Evolutionary conservation across 92 coral and sea anemone species (phyloP).

Genomic region (Phymanthus crucifer): DNA sequence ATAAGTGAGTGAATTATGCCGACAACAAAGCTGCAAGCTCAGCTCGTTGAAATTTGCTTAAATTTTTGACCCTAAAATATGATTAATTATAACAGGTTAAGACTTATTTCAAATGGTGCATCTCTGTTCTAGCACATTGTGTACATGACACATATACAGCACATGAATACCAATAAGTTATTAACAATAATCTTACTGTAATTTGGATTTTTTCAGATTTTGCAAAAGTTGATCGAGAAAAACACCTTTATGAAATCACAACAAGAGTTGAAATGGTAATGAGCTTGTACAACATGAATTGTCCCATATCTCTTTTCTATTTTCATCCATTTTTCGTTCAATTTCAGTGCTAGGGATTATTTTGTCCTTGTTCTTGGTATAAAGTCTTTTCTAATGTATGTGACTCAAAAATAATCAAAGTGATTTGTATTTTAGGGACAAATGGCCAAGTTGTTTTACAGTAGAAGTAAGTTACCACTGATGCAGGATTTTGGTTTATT

Average conservation of each 20-base stretch:
- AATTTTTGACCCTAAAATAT: no score
- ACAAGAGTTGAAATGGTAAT: constrained; percentile 75
- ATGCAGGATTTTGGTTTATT: background rate
- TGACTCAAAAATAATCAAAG: background rate
- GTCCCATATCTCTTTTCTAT: no score
- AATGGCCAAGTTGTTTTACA: constrained; percentile 91
- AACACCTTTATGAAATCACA: constrained; percentile 62
- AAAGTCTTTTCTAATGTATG: no score
- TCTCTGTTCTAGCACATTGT: no score
- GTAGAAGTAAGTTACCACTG: constrained; percentile 62
- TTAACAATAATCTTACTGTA: background rate
- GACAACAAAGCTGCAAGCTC: no score
- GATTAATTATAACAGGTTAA: no score
- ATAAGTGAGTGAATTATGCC: background rate
- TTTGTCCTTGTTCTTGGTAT: no score
- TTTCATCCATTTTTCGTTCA: no score
- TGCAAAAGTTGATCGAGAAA: constrained; percentile 5
- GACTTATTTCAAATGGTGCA: no score
- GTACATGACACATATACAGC: no score
- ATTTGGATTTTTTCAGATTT: constrained; percentile 21
- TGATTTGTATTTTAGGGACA: constrained; percentile 63
- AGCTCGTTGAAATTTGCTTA: background rate
- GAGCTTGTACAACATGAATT: background rate
- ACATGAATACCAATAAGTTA: background rate
- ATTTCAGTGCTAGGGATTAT: no score